A percentile compares a stretch with the other conserved stretches of the same genome.
phyloP scores from a whole-genome alignment of 92 coral and sea anemone species.

The Epizoanthus rinbou region DNA sequence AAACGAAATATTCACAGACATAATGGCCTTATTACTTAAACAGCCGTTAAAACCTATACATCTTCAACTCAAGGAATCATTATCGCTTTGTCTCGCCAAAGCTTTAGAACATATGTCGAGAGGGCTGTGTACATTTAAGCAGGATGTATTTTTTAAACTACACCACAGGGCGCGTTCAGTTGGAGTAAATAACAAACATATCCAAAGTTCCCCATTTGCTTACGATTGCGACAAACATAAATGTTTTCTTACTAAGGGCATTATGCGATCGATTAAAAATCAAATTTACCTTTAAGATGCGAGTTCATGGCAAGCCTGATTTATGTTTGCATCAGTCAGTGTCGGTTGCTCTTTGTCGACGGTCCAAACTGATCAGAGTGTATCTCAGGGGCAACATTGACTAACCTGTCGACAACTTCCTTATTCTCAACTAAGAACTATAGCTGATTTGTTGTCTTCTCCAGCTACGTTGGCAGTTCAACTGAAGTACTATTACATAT shows the following conservation, averaged over 20 bases:
- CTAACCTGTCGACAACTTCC: no score
- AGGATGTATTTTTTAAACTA: not conserved
- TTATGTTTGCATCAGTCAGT: not conserved
- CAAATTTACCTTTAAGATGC: conserved; percentile 4
- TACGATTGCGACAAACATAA: not conserved
- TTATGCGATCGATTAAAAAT: conserved; percentile 22
- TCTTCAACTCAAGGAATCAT: not conserved
- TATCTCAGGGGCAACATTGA: not conserved
- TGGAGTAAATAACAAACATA: not conserved
- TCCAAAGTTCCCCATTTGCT: conserved; percentile 6
- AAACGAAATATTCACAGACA: conserved; percentile 2
- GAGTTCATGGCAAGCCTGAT: not conserved
- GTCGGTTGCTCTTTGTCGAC: not conserved
- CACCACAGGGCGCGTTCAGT: not conserved
- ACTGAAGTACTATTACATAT: no score
- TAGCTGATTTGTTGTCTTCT: no score
- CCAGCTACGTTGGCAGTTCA: no score
- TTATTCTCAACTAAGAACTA: no score
- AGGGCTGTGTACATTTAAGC: not conserved
- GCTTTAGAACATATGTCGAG: not conserved
- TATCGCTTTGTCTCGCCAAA: not conserved
- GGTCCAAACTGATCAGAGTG: not conserved
- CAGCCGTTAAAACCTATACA: not conserved
- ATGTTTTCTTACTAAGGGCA: conserved; percentile 1
- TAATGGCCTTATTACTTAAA: not conserved